A percentile compares a stretch with the other conserved stretches of the same genome.
These are phyloP conservation scores for Cotesia typhae DNA, from an alignment of 1,140 invertebrate genomes.

Conservation along the genomic window DNA sequence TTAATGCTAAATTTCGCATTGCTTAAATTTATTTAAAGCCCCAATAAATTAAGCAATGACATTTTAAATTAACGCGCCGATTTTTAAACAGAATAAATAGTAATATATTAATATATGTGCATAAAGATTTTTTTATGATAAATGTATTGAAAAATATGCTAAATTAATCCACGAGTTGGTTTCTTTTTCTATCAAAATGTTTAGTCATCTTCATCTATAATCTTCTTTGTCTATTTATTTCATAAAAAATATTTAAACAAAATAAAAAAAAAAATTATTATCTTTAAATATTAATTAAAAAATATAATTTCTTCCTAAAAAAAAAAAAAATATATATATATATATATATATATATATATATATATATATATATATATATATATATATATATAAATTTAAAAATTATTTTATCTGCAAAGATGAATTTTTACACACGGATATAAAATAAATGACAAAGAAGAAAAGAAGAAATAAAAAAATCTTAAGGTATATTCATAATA, in stretches of 20 bases:
- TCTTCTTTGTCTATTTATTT: slow-evolving; percentile 48
- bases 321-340: neutral
- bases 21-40: no score
- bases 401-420: neutral
- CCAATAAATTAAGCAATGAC: no score
- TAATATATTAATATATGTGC: neutral
- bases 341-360: no score
- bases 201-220: slow-evolving; percentile 44
- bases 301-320: neutral
- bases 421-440: slow-evolving; percentile 3
- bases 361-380: no score
- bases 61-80: no score
- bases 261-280: no score
- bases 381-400: neutral
- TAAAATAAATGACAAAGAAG: slow-evolving; percentile 13
- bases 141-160: slow-evolving; percentile 55
- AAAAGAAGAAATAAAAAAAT: neutral
- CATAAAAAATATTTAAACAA: no score
- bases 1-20: no score
- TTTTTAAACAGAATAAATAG: no score
- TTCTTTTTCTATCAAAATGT: neutral
- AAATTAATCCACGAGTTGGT: slow-evolving; percentile 38
- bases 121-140: slow-evolving; percentile 23
- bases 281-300: no score
- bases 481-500: no score